Evolutionary conservation across 1,140 invertebrate species (phyloP).

Genomic region (Drosophila sturtevanti): DNA sequence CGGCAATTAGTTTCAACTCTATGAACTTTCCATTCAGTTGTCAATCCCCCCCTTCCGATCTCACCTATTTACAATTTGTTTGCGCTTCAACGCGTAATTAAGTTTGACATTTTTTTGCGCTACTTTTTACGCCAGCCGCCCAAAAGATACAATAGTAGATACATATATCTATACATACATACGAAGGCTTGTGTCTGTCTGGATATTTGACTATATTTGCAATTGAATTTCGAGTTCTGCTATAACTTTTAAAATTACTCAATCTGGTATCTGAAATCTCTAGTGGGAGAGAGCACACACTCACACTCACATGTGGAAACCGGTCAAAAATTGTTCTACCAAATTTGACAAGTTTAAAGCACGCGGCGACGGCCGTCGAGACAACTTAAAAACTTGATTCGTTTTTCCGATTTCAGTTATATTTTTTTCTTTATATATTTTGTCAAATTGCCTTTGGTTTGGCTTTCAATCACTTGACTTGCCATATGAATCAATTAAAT

Average conservation of each 20-base stretch:
- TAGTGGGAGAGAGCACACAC: slow-evolving; percentile 29
- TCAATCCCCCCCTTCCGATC: background rate
- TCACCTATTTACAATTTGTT: slow-evolving; percentile 52
- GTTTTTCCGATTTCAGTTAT: slow-evolving; percentile 35
- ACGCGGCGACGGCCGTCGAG: slow-evolving; percentile 23
- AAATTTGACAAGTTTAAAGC: slow-evolving; percentile 68
- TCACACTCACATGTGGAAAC: slow-evolving; percentile 42
- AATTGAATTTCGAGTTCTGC: slow-evolving; percentile 28
- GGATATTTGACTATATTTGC: slow-evolving; percentile 22
- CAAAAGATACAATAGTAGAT: slow-evolving; percentile 38
- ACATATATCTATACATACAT: too few species aligned
- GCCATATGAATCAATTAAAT: slow-evolving; percentile 70
- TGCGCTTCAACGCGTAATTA: slow-evolving; percentile 77
- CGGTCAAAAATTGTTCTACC: slow-evolving; percentile 77
- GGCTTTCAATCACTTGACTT: slow-evolving; percentile 64
- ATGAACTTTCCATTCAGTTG: slow-evolving; percentile 34
- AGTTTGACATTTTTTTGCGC: slow-evolving; percentile 71
- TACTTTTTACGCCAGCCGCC: slow-evolving; percentile 61
- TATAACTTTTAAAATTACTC: slow-evolving; percentile 55
- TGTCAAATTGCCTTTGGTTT: slow-evolving; percentile 38
- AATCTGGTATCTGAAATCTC: slow-evolving; percentile 41
- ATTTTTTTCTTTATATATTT: slow-evolving; percentile 17
- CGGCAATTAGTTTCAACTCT: slow-evolving; percentile 53
- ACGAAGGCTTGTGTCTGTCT: slow-evolving; percentile 22
- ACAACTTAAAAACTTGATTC: slow-evolving; percentile 29